phyloP scores from a whole-genome alignment of 2,888 invertebrate species.

The Nomada ruficornis region DNA sequence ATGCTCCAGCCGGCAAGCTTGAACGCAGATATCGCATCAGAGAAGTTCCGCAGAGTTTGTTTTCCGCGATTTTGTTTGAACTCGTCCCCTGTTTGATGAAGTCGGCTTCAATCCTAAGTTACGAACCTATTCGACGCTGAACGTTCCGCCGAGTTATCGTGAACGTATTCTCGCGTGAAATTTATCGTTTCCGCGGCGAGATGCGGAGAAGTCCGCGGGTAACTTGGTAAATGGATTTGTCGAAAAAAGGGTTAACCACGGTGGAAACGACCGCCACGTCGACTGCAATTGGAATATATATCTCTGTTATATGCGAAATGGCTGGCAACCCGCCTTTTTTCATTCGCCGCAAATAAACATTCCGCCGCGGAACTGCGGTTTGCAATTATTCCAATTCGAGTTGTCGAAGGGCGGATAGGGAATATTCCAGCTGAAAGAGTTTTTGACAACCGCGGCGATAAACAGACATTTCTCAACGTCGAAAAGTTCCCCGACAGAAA shows the following conservation, averaged over 20 bases:
- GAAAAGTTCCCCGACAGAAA: too few species aligned
- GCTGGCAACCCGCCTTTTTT: constrained; percentile 13
- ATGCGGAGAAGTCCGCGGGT: constrained; percentile 17
- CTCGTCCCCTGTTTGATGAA: not conserved
- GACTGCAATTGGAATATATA: constrained; percentile 42
- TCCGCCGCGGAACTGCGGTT: not conserved
- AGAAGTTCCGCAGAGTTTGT: not conserved
- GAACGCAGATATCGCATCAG: not conserved
- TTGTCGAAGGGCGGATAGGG: too few species aligned
- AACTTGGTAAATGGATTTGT: constrained; percentile 51
- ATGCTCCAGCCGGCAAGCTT: too few species aligned
- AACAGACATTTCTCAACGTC: too few species aligned
- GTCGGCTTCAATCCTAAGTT: not conserved
- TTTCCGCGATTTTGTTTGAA: constrained; percentile 7
- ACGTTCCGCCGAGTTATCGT: not conserved
- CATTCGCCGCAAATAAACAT: not conserved
- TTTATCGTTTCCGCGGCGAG: constrained; percentile 48
- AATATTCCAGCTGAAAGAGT: too few species aligned
- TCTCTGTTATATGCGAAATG: constrained; percentile 25
- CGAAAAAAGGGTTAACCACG: constrained; percentile 11
- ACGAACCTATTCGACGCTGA: not conserved
- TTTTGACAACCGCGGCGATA: too few species aligned
- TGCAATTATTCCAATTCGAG: not conserved
- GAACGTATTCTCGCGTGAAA: constrained; percentile 15
- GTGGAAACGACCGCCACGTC: constrained; percentile 14